Base-by-base conservation (phyloP, 2,113 vertebrate species). In the Neolamprologus fasciatus region DNA sequence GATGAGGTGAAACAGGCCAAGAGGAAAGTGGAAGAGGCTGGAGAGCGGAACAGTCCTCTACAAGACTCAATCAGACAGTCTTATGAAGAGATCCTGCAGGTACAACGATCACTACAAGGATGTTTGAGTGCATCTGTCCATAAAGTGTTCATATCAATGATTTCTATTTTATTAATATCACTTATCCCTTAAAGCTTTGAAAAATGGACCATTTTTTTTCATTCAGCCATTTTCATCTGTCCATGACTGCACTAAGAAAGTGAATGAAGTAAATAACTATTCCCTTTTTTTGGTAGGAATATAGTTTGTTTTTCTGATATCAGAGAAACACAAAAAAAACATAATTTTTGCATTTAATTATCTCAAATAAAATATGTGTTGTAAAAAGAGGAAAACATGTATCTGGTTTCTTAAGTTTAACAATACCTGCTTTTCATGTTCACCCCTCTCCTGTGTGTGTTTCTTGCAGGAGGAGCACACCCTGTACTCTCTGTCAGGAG, bases 1-100 rank as follows among this genome's bases (percentile, higher is more conserved):
- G 97, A 98, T 90, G 98, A 99, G 95, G 98, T 98, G 33, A 96
- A 96, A 58, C 96, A 97, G 84, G 91, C 98, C 8, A 97, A 97
- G 92, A 96, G 96, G 84, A 97, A 96, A 85, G 95, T 97, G 89
- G 97, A 98, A 86, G 96, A 96, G 50, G 98, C 97, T 17, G 97
- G 97, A 63, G 97, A 96, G 47, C 97, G 97, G 81, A 94, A 98
- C 89, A 96, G 90, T 42, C 97, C 98, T 35, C 96, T 99, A 87
- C 97, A 97, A 33, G 95, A 96, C 89, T 93, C 95, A 33, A 96
- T 96, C 40, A 87, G 94, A 23, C 94, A 96, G 90, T 95, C 96
- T 3, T 96, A 96, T 55, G 94, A 95, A 28, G 96, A 97, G 83
- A 97, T 97, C 81, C 87, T 95, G 76, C 93, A 96, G 96, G 96